Conservation (phyloP, 2,113 vertebrate species). For the Symphodus melops region DNA sequence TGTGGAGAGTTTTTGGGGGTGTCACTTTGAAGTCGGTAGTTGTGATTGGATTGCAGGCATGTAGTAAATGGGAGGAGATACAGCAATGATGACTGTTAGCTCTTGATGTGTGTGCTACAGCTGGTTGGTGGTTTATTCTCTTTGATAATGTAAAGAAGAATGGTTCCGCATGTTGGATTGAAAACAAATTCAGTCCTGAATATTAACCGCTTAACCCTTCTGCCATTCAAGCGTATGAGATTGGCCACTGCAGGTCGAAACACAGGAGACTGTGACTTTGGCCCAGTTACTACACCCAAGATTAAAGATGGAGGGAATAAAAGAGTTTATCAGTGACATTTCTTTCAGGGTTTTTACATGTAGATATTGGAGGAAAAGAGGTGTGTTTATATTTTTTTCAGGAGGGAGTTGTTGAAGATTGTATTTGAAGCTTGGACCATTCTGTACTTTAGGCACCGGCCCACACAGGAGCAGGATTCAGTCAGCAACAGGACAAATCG, state of each 20-base stretch:
- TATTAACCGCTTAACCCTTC: neutral
- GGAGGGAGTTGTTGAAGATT: slow-evolving; percentile 52
- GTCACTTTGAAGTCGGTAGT: slow-evolving; percentile 27
- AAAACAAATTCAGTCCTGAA: neutral
- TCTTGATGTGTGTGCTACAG: neutral
- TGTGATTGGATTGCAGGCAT: slow-evolving; percentile 1
- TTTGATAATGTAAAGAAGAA: neutral
- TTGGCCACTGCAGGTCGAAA: neutral
- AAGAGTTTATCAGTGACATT: slow-evolving; percentile 45
- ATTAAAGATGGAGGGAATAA: neutral
- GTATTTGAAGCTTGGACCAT: slow-evolving; percentile 73
- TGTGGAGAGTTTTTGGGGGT: slow-evolving; percentile 3
- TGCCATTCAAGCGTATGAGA: slow-evolving; percentile 24
- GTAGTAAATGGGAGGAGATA: slow-evolving; percentile 2
- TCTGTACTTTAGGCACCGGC: slow-evolving; percentile 52
- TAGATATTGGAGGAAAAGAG: slow-evolving; percentile 13
- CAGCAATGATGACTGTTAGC: neutral
- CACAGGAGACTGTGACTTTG: neutral
- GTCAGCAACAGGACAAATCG: neutral
- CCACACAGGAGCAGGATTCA: slow-evolving; percentile 18
- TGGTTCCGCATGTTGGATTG: neutral
- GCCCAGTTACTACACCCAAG: too few relatives aligned
- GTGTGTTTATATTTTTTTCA: slow-evolving; percentile 15
- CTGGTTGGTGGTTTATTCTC: slow-evolving; percentile 22
- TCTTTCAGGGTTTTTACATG: slow-evolving; percentile 37